These are phyloP conservation scores for Tylochromis polylepis DNA, from an alignment of 2,113 vertebrate genomes.

Conservation along the genomic window DNA sequence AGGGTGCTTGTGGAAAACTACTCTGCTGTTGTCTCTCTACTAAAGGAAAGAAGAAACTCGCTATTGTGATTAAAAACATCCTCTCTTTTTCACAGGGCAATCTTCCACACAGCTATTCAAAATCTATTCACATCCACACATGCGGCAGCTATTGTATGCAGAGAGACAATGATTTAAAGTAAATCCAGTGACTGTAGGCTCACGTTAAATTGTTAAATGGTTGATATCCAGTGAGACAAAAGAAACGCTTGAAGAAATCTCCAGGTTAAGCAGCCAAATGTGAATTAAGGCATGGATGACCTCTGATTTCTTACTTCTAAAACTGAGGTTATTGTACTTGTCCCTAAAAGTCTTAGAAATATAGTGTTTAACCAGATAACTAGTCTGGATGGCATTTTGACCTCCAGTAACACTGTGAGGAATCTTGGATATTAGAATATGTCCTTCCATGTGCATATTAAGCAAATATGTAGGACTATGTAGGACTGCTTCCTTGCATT, in stretches of 20 bases:
- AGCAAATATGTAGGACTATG: background rate
- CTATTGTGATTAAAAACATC: background rate
- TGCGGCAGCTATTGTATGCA: background rate
- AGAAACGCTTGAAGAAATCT: background rate
- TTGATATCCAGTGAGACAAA: background rate
- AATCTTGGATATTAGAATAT: background rate
- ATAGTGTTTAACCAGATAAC: background rate
- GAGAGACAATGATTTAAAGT: background rate
- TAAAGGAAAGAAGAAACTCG: background rate
- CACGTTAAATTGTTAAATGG: background rate
- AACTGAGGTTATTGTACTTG: background rate
- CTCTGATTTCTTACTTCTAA: background rate
- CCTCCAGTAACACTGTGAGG: background rate
- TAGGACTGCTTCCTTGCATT: background rate
- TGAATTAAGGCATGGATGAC: background rate
- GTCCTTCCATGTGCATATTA: background rate
- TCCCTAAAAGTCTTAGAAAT: background rate
- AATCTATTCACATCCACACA: background rate
- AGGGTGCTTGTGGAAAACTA: background rate
- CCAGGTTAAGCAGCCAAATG: background rate
- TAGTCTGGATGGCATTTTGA: background rate
- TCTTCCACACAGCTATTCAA: background rate
- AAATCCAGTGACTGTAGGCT: background rate
- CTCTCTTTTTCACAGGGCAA: background rate
- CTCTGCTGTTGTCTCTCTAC: conserved; percentile 2